These are phyloP conservation scores for Ephydatia muelleri DNA, from an alignment of 37 sponge, comb jelly and placozoan species.

Conservation along the genomic window DNA sequence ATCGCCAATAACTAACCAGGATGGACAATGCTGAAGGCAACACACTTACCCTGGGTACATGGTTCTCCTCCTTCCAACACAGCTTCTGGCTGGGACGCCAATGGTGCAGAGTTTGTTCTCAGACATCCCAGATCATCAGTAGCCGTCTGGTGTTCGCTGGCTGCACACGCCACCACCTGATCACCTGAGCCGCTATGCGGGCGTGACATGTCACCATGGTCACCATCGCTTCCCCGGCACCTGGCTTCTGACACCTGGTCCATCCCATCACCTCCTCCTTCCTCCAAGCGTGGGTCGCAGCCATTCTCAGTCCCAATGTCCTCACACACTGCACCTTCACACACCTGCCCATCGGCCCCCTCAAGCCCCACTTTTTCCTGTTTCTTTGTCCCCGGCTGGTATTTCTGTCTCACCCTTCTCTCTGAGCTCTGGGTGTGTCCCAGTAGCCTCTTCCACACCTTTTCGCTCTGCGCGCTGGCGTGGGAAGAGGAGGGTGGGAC, in stretches of 20 bases:
- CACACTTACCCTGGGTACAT: too few relatives aligned
- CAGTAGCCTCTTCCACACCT: not conserved
- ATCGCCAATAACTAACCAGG: too few relatives aligned
- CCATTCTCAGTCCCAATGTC: not conserved
- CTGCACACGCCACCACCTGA: not conserved
- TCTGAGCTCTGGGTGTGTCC: slow-evolving; percentile 15
- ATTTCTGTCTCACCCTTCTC: not conserved
- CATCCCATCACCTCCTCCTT: not conserved
- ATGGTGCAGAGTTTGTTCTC: not conserved
- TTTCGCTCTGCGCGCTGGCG: not conserved
- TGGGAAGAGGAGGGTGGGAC: not conserved
- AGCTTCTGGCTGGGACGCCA: not conserved
- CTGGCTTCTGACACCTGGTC: not conserved
- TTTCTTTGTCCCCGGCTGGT: not conserved
- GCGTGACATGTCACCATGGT: not conserved
- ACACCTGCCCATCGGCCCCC: not conserved
- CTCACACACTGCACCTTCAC: not conserved
- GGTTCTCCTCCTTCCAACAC: too few relatives aligned
- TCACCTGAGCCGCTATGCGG: not conserved
- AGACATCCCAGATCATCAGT: not conserved
- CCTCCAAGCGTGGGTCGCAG: not conserved
- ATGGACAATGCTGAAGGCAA: too few relatives aligned
- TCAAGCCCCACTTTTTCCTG: not conserved
- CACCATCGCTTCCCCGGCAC: not conserved
- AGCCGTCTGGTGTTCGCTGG: not conserved